A percentile compares a stretch with the other conserved stretches of the same genome.
Evolutionary conservation across 2,888 invertebrate genomes (phyloP).

Genomic region (Cheilosia vernalis): DNA sequence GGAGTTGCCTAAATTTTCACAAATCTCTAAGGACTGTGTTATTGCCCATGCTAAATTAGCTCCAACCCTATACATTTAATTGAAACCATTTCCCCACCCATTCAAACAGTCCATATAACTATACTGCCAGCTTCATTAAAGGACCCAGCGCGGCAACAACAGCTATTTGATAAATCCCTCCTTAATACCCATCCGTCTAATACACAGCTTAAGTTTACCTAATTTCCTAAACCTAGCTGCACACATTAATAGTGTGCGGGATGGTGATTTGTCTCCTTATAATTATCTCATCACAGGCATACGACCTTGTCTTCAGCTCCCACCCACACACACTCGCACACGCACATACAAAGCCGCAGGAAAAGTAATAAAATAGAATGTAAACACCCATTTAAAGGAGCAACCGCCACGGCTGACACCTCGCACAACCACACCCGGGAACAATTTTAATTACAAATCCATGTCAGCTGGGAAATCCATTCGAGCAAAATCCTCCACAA

Average conservation of each 20-base stretch:
- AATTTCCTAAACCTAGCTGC: constrained; percentile 10
- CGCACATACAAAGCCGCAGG: not conserved
- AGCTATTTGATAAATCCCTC: constrained; percentile 10
- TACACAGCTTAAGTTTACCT: constrained; percentile 20
- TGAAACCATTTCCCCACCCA: no score
- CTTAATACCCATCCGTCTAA: not conserved
- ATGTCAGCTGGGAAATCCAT: constrained; percentile 46
- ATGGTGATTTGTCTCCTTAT: not conserved
- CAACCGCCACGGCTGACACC: constrained; percentile 52
- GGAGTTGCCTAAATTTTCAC: no score
- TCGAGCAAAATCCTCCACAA: constrained; percentile 27
- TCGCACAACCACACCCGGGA: constrained; percentile 33
- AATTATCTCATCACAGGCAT: constrained; percentile 34
- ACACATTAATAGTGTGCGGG: not conserved
- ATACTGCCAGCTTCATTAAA: not conserved
- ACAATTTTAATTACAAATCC: constrained; percentile 71
- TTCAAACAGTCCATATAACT: no score
- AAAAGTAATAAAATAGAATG: constrained; percentile 37
- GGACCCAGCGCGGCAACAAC: not conserved
- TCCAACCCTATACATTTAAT: no score
- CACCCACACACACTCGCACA: not conserved
- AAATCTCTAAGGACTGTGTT: no score
- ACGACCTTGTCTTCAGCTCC: not conserved
- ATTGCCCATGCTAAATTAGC: no score
- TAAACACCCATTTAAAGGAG: constrained; percentile 56